Base-by-base conservation (phyloP, 2,113 vertebrate genomes). In the Pelodiscus sinensis region DNA sequence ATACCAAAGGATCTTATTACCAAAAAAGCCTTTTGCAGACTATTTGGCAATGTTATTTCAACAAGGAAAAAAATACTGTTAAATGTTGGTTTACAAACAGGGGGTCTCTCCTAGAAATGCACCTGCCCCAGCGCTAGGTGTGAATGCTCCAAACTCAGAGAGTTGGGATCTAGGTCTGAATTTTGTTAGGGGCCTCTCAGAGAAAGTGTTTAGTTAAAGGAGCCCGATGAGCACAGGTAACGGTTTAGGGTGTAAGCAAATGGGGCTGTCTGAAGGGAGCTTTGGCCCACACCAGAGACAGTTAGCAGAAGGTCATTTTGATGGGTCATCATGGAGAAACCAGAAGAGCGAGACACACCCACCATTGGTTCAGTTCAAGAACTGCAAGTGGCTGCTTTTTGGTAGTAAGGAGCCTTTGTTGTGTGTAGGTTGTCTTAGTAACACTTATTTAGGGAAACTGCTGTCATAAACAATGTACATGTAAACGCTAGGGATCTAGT, bases 341-440 rank as follows among this genome's bases (percentile, higher is more conserved):
- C 82, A 51, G 88, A 83, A 79, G 79, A 83, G 58, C 4, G 57
- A 88, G 79, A 79, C 90, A 68, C 85, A 68, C 83, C 82, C 89
- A 87, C 90, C 85, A 56, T 82, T 77, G 56, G 79, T 54, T 96
- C 86, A 86, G 57, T 81, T 84, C 79, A 65, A 85, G 55, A 86
- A 86, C 85, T 93, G 90, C 95, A 92, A 89, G 89, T 96, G 94
- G 89, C 89, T 95, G 92, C 91, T 88, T 94, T 95, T 96, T 80
- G 91, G 92, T 96, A 85, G 80, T 90, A 56, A 87, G 89, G 79
- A 93, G 55, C 88, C 87, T 96, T 94, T 92, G 29, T 92, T 93
- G 83, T 92, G 89, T 94, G 58, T 93, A 94, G 87, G 79, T 95
- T 80, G 92, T 97, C 95, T 89, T 91, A 94, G 85, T 93, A 95